These are phyloP conservation scores for Galeopsomyia nigrocyanea DNA, from an alignment of 2,888 invertebrate species.

Conservation along the genomic window DNA sequence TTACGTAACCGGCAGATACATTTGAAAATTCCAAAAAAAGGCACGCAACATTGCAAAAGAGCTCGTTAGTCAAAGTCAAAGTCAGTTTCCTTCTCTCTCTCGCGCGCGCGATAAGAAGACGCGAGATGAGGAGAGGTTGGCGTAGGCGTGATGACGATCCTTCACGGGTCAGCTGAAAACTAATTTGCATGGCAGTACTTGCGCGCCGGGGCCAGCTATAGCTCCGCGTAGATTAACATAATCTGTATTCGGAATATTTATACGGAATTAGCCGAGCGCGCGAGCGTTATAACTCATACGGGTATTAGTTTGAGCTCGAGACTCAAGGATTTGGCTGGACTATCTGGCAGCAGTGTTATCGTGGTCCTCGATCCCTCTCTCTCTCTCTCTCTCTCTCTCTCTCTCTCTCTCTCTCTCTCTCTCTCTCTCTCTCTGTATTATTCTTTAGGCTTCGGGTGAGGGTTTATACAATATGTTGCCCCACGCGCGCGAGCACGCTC, in stretches of 20 bases:
- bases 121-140: conserved; percentile 14
- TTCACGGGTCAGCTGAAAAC: conserved; percentile 47
- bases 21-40: not conserved
- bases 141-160: conserved; percentile 9
- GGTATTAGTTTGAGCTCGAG: conserved; percentile 64
- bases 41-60: not conserved
- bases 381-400: conserved; percentile 15
- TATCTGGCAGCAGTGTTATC: conserved; percentile 49
- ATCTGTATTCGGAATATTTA: conserved; percentile 69
- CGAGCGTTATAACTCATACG: conserved; percentile 60
- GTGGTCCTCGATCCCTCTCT: conserved; percentile 10
- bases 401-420: conserved; percentile 39
- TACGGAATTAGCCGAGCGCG: conserved; percentile 67
- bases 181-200: conserved; percentile 63
- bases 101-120: not conserved
- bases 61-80: conserved; percentile 37
- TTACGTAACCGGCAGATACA: not conserved
- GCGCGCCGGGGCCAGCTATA: conserved; percentile 20
- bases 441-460: too few species aligned
- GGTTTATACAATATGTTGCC: too few species aligned
- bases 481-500: too few species aligned
- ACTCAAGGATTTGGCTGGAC: conserved; percentile 65
- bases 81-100: too few species aligned
- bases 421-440: conserved; percentile 47
- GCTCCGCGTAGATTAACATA: conserved; percentile 66